Percentiles rank a stretch among this genome's conserved stretches.
Evolutionary conservation across 2,797 vertebrate species (phyloP).

Genomic region (Oreonectes daqikongensis): DNA sequence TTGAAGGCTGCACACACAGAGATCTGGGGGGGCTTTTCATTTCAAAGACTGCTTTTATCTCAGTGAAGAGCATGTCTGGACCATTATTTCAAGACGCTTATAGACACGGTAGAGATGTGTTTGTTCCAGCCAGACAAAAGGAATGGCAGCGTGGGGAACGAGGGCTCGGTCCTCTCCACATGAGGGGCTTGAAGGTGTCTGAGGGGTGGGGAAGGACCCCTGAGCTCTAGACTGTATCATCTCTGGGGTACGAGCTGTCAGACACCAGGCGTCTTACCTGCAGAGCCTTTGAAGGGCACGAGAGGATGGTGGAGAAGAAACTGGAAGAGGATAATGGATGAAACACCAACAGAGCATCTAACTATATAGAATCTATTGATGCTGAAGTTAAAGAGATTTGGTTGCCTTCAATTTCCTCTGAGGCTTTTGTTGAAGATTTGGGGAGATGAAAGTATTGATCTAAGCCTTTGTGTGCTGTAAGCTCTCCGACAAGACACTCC

Average conservation of each 20-base stretch:
- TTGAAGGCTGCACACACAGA: slow-evolving; percentile 36
- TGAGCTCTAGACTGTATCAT: slow-evolving; percentile 28
- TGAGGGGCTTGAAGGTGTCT: slow-evolving; percentile 30
- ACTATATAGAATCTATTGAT: slow-evolving; percentile 22
- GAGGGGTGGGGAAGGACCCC: slow-evolving; percentile 29
- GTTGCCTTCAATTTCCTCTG: slow-evolving; percentile 41
- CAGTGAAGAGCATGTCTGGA: slow-evolving; percentile 28
- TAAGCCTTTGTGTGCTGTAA: slow-evolving; percentile 21
- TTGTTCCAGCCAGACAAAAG: slow-evolving; percentile 52
- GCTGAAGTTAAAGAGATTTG: slow-evolving; percentile 15
- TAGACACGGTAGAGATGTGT: slow-evolving; percentile 37
- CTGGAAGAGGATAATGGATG: slow-evolving; percentile 19
- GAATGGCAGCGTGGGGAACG: background rate
- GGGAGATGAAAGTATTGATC: slow-evolving; percentile 43
- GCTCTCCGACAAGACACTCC: slow-evolving; percentile 15
- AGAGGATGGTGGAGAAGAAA: slow-evolving; percentile 7
- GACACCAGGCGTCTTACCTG: slow-evolving; percentile 27
- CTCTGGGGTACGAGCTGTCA: slow-evolving; percentile 12
- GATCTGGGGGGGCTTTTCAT: slow-evolving; percentile 48
- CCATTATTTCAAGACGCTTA: slow-evolving; percentile 30
- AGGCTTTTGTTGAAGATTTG: slow-evolving; percentile 23
- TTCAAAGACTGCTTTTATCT: slow-evolving; percentile 60
- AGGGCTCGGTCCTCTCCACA: slow-evolving; percentile 42
- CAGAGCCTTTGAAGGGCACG: slow-evolving; percentile 42
- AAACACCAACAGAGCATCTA: slow-evolving; percentile 27